Base-by-base conservation (phyloP, 2,797 vertebrate genomes). In the Peromyscus attwateri region DNA sequence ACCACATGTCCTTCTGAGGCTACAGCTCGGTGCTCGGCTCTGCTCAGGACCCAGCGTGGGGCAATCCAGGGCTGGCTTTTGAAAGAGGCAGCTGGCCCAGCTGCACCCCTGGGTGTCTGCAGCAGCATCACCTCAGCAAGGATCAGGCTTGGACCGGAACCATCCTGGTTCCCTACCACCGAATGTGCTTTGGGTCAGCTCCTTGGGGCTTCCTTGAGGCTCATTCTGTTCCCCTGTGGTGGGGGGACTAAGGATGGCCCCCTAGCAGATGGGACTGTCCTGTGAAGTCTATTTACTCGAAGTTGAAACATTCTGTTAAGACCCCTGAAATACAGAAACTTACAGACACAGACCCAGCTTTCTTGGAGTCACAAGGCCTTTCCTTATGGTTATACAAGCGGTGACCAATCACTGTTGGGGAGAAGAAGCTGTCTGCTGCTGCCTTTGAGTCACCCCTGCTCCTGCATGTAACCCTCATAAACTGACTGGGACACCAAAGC, bases 21-120 rank as follows among this genome's bases (percentile, higher is more conserved):
- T 27, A 62, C 81, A 75, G 49, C 34, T 92, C 40, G 71, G 79
- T 19, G 19, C 21, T 68, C 19, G 19, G 14, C 21, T 68, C 34
- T 91, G 83, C 89, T 62, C 71, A 6, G 25, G 29, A 31, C 55
- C 88, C 80, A 89, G 76, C 71, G 57, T 17, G 11, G 25, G 19
- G 8, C 29, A 68, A 68, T 64, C 27, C 40, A 68, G 73, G 10
- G 4, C 55, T 60, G 55, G 31, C 43, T 64, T 76, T 34, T 19
- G 27, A 46, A n/a, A 52, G 17, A 14, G 23, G 46, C 19, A 1
- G 7, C 4, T 21, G 88, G 17, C n/a, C 31, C 31, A 62, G 49
- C 29, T 1, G 37, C 19, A 40, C 13, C 0, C 2, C 12, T 13
- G 16, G 31, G 27, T 14, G 3, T 40, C 6, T 21, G 29, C 49